phyloP scores from a whole-genome alignment of 2,113 vertebrate species.

The Microtus richardsoni region DNA sequence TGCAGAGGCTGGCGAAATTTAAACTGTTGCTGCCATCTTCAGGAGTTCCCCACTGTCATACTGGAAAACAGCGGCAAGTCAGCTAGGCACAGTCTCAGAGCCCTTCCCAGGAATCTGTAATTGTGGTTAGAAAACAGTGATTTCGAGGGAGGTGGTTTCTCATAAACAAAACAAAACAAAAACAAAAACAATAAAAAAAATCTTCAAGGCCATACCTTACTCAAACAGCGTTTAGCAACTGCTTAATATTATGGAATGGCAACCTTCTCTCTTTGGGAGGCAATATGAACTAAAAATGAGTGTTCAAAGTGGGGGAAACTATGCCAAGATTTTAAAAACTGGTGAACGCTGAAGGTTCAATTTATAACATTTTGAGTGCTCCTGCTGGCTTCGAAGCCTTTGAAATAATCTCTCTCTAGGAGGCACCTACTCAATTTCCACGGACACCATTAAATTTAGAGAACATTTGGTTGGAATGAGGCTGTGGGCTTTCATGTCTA shows the following conservation, averaged over 20 bases:
- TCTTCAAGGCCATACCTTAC: neutral
- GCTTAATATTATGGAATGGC: neutral
- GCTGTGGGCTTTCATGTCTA: slow-evolving; percentile 26
- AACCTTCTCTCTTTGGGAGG: slow-evolving; percentile 3
- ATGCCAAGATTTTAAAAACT: neutral
- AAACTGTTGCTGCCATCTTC: slow-evolving; percentile 90
- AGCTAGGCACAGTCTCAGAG: neutral
- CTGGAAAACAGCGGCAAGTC: neutral
- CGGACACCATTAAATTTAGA: neutral
- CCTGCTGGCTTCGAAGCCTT: neutral
- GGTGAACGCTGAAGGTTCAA: neutral
- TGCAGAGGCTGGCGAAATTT: slow-evolving; percentile 79
- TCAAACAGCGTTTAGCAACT: neutral
- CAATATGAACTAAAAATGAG: neutral
- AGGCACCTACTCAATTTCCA: neutral
- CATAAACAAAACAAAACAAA: neutral
- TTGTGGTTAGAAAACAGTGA: neutral
- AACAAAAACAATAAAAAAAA: no score
- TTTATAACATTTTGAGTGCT: neutral
- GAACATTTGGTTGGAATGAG: slow-evolving; percentile 12
- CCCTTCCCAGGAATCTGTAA: neutral
- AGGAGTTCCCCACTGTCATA: slow-evolving; percentile 78
- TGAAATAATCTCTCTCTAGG: neutral
- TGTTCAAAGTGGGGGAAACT: neutral
- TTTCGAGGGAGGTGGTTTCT: neutral